Percentiles rank a stretch among this genome's conserved stretches.
Conservation (phyloP, 2,888 invertebrate species). For the Tolmerus cingulatus region DNA sequence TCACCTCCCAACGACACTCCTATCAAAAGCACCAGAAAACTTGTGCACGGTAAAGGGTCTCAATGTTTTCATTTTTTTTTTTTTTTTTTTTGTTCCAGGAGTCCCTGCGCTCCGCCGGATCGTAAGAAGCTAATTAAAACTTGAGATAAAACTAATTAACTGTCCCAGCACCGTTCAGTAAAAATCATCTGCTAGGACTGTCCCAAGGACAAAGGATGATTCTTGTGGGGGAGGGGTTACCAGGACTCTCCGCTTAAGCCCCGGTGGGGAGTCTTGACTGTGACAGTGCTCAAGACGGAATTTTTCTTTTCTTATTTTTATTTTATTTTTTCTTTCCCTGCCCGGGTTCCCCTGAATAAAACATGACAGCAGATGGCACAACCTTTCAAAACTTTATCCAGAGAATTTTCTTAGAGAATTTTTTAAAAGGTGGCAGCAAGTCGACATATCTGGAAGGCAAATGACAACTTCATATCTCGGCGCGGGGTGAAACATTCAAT, state of each 20-base stretch:
- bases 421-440: conserved; percentile 6
- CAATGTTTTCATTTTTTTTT: too few relatives aligned
- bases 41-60: not conserved
- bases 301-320: not conserved
- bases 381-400: not conserved
- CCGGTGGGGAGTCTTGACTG: not conserved
- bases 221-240: not conserved
- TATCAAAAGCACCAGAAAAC: not conserved
- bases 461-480: conserved; percentile 4
- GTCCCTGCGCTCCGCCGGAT: not conserved
- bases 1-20: conserved; percentile 2
- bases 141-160: conserved; percentile 29
- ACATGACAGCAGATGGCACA: conserved; percentile 8
- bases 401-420: conserved; percentile 1
- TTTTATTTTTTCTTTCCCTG: not conserved
- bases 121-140: conserved; percentile 10
- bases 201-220: not conserved
- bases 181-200: conserved; percentile 24
- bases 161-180: conserved; percentile 16
- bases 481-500: not conserved
- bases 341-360: not conserved
- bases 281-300: not conserved
- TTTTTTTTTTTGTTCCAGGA: not conserved
- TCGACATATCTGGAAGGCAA: conserved; percentile 17
- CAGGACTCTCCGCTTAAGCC: too few relatives aligned